Percentiles rank a stretch among this genome's conserved stretches.
phyloP scores from a whole-genome alignment of 2,797 vertebrate genomes.

The Tokudaia muenninki region DNA sequence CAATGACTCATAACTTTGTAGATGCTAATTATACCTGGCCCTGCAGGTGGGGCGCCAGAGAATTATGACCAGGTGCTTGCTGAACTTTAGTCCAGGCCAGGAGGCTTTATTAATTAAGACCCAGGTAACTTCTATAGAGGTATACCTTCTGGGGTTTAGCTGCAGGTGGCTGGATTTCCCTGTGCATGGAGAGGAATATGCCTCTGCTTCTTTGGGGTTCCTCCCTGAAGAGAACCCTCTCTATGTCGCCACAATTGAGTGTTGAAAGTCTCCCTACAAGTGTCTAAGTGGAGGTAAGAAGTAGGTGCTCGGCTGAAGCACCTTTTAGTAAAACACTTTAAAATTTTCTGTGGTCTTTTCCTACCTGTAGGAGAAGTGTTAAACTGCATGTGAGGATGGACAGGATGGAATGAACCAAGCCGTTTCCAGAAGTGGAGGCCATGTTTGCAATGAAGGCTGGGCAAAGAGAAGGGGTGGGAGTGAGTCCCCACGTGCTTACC shows the following conservation, averaged over 20 bases:
- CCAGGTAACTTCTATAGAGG: conserved; percentile 57
- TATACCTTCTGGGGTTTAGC: background rate
- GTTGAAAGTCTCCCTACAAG: background rate
- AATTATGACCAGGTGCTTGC: background rate
- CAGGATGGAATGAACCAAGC: background rate
- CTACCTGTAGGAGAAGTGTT: background rate
- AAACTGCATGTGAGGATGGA: background rate
- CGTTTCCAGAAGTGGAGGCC: background rate
- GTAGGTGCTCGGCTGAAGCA: background rate
- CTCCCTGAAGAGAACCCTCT: background rate
- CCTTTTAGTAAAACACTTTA: background rate
- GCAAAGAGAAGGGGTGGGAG: background rate
- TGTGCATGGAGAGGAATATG: background rate
- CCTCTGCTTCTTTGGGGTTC: background rate
- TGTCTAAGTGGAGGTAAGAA: background rate
- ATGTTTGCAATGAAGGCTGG: accelerated
- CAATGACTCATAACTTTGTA: background rate
- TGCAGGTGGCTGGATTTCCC: conserved; percentile 9
- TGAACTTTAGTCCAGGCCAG: background rate
- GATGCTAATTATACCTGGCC: background rate
- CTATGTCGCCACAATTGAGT: accelerated
- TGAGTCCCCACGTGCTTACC: background rate
- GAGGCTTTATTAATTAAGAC: conserved; percentile 56
- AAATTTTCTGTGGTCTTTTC: background rate
- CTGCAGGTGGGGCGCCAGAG: background rate